These are phyloP conservation scores for Xestia rhomboidea DNA, from an alignment of 2,888 invertebrate species.

Conservation along the genomic window DNA sequence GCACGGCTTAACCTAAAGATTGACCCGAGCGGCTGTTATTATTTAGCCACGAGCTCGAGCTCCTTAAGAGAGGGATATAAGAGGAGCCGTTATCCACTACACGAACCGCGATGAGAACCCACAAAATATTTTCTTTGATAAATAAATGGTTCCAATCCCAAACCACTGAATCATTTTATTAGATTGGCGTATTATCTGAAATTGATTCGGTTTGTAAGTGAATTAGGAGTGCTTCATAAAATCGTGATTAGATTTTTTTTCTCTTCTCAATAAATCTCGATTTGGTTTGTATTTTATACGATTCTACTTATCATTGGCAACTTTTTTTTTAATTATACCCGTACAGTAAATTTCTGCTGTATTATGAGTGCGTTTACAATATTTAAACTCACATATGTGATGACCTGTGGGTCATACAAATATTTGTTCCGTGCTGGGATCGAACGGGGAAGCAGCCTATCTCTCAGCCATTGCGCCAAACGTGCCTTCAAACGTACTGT, in stretches of 20 bases:
- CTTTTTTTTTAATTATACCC: background rate
- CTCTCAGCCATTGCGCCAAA: too few species aligned
- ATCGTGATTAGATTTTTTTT: constrained; percentile 18
- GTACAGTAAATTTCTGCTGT: too few species aligned
- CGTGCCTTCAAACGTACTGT: background rate
- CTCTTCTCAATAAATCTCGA: constrained; percentile 20
- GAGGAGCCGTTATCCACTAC: background rate
- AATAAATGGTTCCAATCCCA: constrained; percentile 36
- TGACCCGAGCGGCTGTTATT: too few species aligned
- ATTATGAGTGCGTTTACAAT: too few species aligned
- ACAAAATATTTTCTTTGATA: constrained; percentile 21
- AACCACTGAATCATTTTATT: constrained; percentile 56
- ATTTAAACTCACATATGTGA: too few species aligned
- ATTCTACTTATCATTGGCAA: background rate
- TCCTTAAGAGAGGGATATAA: background rate
- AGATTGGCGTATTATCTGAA: constrained; percentile 48
- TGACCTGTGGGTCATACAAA: too few species aligned
- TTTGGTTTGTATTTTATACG: background rate
- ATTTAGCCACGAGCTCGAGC: too few species aligned
- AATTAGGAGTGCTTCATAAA: constrained; percentile 38
- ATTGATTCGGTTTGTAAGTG: constrained; percentile 35
- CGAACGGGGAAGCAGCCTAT: too few species aligned
- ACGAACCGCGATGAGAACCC: background rate
- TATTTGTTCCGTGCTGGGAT: too few species aligned
- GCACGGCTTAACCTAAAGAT: too few species aligned